Evolutionary conservation across 2,888 invertebrate genomes (phyloP), one percentile per base, ranked within the genome.

Genomic region (Saturnia pavonia): DNA sequence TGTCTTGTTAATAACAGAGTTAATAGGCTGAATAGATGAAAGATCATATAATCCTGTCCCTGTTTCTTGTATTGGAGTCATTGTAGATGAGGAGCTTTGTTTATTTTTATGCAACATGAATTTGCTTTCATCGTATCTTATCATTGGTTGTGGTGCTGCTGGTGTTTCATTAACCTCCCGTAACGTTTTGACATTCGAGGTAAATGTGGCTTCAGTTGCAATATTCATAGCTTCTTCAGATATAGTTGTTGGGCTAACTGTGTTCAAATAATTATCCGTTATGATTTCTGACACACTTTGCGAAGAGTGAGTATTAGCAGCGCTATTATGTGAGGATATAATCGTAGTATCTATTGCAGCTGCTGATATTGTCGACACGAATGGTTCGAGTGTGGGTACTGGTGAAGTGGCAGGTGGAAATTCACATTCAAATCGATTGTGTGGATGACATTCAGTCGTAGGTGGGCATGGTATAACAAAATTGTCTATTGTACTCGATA

Each of bases 351-450:
- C 66, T 22, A 72, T 67, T 40, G 74, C 67, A 43, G 72, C 72
- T 11, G 63, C 48, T 54, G 74, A 69, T 57, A 72, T 73, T 66
- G 74, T 71, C 22, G 70, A 45, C 45, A 70, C 72, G 16, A 65
- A 65, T 40, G 12, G 65, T 65, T 65, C 40, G 9, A 65, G 9
- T 1, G 77, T 65, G 12, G 65, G 45, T 16, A 70, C 22, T 42
- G 75, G 71, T 63, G 84, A 82, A 69, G 80, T 80, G 34, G 77
- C 65, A 48, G 73, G 67, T 67, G 78, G 82, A 78, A 88, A 88
- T 78, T 93, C 91, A 75, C 94, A 94, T 80, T 94, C 94, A 73
- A 86, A 90, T 69, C 77, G 76, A 75, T 94, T 93, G 16, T 72
- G 82, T 69, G 75, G 74, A 43, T 78, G 78, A 73, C 94, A 94